Evolutionary conservation across 2,797 vertebrate species (phyloP).

Genomic region (Megalops cyprinoides): DNA sequence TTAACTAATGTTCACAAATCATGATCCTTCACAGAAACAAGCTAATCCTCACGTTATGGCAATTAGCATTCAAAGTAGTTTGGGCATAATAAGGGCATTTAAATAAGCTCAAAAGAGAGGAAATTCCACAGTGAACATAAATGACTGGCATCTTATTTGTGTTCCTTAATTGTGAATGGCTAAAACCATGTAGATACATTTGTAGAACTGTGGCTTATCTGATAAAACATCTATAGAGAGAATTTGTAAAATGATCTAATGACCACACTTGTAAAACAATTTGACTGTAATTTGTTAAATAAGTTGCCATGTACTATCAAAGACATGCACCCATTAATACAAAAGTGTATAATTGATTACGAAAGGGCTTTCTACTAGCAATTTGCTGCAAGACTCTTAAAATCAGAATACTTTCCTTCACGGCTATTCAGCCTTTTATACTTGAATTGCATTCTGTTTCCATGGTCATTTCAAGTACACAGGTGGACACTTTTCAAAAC

Average conservation of each 20-base stretch:
- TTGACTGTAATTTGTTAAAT: slow-evolving; percentile 18
- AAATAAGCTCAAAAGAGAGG: neutral
- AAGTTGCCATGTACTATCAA: slow-evolving; percentile 14
- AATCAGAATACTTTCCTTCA: slow-evolving; percentile 8
- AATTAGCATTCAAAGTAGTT: slow-evolving; percentile 10
- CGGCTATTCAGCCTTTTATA: neutral
- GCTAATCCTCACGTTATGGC: neutral
- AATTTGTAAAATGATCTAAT: slow-evolving; percentile 11
- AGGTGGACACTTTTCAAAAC: neutral
- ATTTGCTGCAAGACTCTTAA: neutral
- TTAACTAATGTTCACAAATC: neutral
- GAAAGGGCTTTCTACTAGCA: neutral
- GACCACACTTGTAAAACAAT: slow-evolving; percentile 13
- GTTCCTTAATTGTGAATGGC: slow-evolving; percentile 20
- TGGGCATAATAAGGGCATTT: slow-evolving; percentile 4
- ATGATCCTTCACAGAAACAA: neutral
- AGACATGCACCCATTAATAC: neutral
- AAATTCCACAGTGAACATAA: neutral
- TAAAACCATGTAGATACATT: slow-evolving; percentile 13
- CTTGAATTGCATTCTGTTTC: neutral
- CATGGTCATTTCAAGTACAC: neutral
- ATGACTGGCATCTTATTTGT: slow-evolving; percentile 8
- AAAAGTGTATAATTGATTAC: slow-evolving; percentile 10
- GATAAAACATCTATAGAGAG: neutral
- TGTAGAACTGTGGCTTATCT: neutral